These are phyloP conservation scores for Pelodytes ibericus DNA, from an alignment of 2,797 vertebrate genomes.

Conservation along the genomic window DNA sequence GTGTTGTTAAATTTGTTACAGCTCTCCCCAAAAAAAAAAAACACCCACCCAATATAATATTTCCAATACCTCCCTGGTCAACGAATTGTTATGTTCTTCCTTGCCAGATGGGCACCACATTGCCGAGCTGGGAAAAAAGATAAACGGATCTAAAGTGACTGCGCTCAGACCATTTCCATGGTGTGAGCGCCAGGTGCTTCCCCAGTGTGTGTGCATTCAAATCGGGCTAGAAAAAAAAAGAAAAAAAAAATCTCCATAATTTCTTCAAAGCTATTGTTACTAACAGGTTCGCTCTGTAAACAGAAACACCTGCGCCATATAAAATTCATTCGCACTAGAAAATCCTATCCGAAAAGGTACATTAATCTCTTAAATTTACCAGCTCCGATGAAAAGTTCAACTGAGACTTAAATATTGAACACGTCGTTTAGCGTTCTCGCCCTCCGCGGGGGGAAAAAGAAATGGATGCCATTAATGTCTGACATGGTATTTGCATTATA, in stretches of 20 bases:
- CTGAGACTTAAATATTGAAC: conserved; percentile 16
- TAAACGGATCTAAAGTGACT: neutral
- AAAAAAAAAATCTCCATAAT: conserved; percentile 21
- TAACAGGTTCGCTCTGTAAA: conserved; percentile 14
- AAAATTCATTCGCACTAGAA: conserved; percentile 5
- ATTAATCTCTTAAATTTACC: conserved; percentile 27
- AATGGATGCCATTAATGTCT: conserved; percentile 50
- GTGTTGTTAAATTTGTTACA: too few relatives aligned
- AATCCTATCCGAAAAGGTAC: conserved; percentile 8
- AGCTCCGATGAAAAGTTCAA: neutral
- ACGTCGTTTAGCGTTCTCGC: neutral
- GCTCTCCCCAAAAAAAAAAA: too few relatives aligned
- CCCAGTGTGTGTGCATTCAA: conserved; percentile 8
- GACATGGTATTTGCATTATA: conserved; percentile 52
- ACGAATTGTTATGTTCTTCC: neutral
- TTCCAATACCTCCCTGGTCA: neutral
- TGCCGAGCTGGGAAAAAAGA: too few relatives aligned
- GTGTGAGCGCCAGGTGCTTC: conserved; percentile 3
- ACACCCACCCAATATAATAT: too few relatives aligned
- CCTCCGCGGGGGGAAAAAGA: neutral
- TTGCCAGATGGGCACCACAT: conserved; percentile 1
- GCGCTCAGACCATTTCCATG: neutral
- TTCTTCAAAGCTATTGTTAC: conserved; percentile 17
- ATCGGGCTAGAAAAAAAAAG: neutral
- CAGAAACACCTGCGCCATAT: conserved; percentile 26